A percentile compares a stretch with the other conserved stretches of the same genome.
Conservation (phyloP, 2,888 invertebrate genomes). For the Drosophila nr. perissopoda region DNA sequence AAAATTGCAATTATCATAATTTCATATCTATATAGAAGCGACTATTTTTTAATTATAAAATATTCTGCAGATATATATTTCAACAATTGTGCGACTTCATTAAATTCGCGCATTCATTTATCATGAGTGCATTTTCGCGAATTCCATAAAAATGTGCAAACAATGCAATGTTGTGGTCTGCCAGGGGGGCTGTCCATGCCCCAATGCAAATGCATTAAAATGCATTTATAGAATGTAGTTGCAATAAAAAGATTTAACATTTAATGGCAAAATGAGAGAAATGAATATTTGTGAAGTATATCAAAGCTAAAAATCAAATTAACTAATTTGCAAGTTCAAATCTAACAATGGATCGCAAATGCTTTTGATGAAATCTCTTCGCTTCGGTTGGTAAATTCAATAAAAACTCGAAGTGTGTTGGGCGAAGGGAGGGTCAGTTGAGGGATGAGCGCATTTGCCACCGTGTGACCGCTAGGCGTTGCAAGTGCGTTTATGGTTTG, state of each 20-base stretch:
- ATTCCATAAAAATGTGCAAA: constrained; percentile 57
- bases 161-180: constrained; percentile 43
- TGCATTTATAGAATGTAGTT: constrained; percentile 7
- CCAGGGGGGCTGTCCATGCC: background rate
- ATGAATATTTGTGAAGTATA: background rate
- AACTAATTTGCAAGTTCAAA: background rate
- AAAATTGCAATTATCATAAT: background rate
- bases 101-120: constrained; percentile 66
- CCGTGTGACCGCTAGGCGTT: constrained; percentile 61
- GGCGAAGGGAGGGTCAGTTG: background rate
- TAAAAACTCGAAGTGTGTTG: constrained; percentile 29
- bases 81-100: constrained; percentile 76
- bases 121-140: constrained; percentile 62
- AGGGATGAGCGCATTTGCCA: constrained; percentile 38
- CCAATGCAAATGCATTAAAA: background rate
- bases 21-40: background rate
- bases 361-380: constrained; percentile 1
- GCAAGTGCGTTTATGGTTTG: constrained; percentile 84
- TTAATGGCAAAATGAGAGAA: background rate
- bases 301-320: background rate
- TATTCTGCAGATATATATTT: constrained; percentile 50
- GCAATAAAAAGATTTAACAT: background rate
- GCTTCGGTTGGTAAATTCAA: constrained; percentile 34
- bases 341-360: background rate
- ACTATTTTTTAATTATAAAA: constrained; percentile 38